These are phyloP conservation scores for Mechanitis mazaeus DNA, from an alignment of 2,888 invertebrate genomes.

Conservation along the genomic window DNA sequence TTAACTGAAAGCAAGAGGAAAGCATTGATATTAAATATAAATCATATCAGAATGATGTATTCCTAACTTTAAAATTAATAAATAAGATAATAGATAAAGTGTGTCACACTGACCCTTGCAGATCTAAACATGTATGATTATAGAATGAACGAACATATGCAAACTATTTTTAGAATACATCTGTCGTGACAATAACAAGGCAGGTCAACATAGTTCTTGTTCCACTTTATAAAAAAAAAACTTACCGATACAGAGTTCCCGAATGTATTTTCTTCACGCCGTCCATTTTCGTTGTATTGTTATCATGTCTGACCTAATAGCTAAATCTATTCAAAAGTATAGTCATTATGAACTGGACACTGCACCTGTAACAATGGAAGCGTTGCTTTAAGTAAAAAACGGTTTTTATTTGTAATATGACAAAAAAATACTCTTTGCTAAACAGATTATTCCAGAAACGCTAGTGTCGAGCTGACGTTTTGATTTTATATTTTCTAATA, in stretches of 20 bases:
- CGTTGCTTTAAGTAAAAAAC: neutral
- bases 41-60: too few species aligned
- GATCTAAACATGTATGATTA: conserved; percentile 14
- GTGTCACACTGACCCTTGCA: too few species aligned
- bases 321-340: conserved; percentile 47
- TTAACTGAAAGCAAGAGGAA: neutral
- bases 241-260: conserved; percentile 72
- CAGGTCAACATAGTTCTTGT: conserved; percentile 30
- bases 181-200: conserved; percentile 31
- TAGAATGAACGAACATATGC: conserved; percentile 22
- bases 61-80: too few species aligned
- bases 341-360: conserved; percentile 50
- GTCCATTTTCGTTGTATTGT: conserved; percentile 61
- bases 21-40: too few species aligned
- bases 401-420: neutral
- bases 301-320: conserved; percentile 66
- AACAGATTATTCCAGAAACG: neutral
- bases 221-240: conserved; percentile 31
- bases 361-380: conserved; percentile 27
- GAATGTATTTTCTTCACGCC: conserved; percentile 75
- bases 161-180: conserved; percentile 34
- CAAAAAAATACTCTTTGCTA: neutral
- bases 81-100: too few species aligned
- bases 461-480: neutral
- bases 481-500: neutral